A percentile compares a stretch with the other conserved stretches of the same genome.
Evolutionary conservation across 2,888 invertebrate species (phyloP).

Genomic region (Schizaphis graminum): DNA sequence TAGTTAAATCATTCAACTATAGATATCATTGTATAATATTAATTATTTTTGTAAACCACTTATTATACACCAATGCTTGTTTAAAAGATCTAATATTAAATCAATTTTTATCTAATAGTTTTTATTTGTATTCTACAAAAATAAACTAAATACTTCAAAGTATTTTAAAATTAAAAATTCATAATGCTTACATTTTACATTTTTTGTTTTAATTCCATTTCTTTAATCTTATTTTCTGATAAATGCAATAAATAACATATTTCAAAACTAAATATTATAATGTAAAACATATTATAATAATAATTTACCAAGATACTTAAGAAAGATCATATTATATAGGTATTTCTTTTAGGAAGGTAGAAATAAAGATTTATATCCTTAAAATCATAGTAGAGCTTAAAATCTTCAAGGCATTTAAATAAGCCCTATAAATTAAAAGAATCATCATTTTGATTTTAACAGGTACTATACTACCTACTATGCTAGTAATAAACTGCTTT

Average conservation of each 20-base stretch:
- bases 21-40: no score
- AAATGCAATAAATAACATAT: not conserved
- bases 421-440: not conserved
- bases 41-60: no score
- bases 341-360: not conserved
- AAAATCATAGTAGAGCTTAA: not conserved
- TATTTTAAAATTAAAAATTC: not conserved
- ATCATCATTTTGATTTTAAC: not conserved
- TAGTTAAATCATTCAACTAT: not conserved
- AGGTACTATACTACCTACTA: not conserved
- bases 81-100: not conserved
- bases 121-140: not conserved
- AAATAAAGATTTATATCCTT: not conserved
- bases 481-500: no score
- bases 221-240: not conserved
- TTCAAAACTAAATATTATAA: not conserved
- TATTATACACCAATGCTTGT: not conserved
- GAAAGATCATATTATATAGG: not conserved
- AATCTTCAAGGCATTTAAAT: not conserved
- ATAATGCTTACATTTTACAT: not conserved
- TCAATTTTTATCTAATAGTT: not conserved
- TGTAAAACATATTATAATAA: not conserved
- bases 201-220: not conserved
- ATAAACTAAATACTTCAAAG: not conserved
- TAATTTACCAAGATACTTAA: not conserved